Evolutionary conservation across 1,140 invertebrate species (phyloP).

Genomic region (Lucilia sericata): DNA sequence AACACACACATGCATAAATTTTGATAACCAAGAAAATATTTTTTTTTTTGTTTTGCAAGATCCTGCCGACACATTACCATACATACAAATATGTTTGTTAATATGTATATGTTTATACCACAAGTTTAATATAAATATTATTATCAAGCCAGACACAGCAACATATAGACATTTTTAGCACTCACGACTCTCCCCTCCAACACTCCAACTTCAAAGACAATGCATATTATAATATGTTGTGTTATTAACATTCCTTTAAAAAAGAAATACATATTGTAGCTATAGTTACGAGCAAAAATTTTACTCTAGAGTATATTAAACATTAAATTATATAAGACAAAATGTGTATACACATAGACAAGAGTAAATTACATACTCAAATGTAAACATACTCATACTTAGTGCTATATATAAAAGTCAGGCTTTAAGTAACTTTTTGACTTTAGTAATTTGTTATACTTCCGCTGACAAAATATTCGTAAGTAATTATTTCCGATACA

Average conservation of each 20-base stretch:
- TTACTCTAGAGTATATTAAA: not conserved
- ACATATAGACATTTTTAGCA: not conserved
- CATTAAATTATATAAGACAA: not conserved
- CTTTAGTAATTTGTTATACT: conserved; percentile 47
- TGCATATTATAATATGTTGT: not conserved
- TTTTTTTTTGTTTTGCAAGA: not conserved
- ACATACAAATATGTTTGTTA: not conserved
- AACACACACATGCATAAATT: not conserved
- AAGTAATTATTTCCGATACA: conserved; percentile 67
- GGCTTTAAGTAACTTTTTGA: conserved; percentile 30
- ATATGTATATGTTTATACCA: not conserved
- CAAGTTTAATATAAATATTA: conserved; percentile 26
- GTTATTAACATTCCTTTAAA: not conserved
- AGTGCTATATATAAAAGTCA: too few relatives aligned
- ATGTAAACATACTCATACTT: not conserved
- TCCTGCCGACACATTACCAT: not conserved
- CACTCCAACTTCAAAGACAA: not conserved
- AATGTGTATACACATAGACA: not conserved
- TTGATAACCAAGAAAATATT: not conserved
- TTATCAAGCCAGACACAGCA: conserved; percentile 12
- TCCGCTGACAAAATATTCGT: conserved; percentile 61
- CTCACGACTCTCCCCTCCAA: not conserved
- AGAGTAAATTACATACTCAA: not conserved
- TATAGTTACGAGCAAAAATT: not conserved
- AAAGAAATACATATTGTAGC: not conserved